Evolutionary conservation across 1,140 invertebrate genomes (phyloP), one percentile per base, ranked within the genome.

Genomic region (Papilio polytes): DNA sequence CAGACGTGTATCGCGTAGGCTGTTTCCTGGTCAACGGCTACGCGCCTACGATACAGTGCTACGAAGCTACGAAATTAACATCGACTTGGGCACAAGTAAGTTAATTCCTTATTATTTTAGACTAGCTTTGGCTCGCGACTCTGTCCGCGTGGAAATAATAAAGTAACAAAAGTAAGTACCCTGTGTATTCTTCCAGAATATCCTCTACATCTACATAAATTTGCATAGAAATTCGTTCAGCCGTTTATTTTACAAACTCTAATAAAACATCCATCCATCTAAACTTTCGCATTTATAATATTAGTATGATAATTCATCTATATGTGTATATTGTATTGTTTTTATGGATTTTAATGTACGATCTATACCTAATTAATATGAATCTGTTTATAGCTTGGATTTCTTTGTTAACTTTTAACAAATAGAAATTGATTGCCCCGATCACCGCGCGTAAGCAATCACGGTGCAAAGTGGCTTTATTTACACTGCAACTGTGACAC

Each of bases 391-490:
- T 72, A 13, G 3, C 70, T 15, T 8, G 15, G 36, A 72, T 72
- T 20, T 6, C 44, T 74, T 74, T 51, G 41, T 74, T 74, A 74
- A 44, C 41, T 74, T 74, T 74, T 74, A 74, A 74, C 73, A 74
- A 74, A 74, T 46, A 74, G 44, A 26, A 74, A 46, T 74, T 74
- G 18, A 74, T 74, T 46, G n/a, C 41, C n/a, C 44, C 44, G 31
- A 73, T 73, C 59, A 63, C 59, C 59, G 59, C 22, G 22, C 59
- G 59, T 26, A 63, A 63, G 3, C 22, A 63, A 63, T 73, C 31
- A 48, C 44, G n/a, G n/a, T 74, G 73, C 41, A 74, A 41, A 51
- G 73, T 74, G 41, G 4, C 36, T 74, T 74, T 46, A 18, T 74
- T 51, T 22, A 48, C 73, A 74, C 1, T 44, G 36, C 44, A 74